Evolutionary conservation across 2,888 invertebrate genomes (phyloP).

Genomic region (Sturmia bella): DNA sequence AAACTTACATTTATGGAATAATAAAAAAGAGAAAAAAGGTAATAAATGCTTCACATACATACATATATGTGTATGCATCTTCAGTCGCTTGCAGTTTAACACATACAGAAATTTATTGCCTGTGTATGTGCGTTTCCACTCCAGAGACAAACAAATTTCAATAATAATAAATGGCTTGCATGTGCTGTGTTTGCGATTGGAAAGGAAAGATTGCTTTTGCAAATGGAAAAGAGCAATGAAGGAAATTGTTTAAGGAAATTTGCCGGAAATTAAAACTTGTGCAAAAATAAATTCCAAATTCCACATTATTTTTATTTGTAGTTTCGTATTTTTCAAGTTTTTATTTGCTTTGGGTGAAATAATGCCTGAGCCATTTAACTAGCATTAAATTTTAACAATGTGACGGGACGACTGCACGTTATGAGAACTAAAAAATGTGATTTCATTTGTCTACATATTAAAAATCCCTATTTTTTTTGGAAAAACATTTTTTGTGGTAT

Average conservation of each 20-base stretch:
- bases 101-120: background rate
- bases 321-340: background rate
- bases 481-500: too few relatives aligned
- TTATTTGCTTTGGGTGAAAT: background rate
- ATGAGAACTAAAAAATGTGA: too few relatives aligned
- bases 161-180: constrained; percentile 57
- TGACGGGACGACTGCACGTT: background rate
- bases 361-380: background rate
- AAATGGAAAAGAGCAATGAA: constrained; percentile 54
- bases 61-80: constrained; percentile 29
- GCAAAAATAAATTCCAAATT: constrained; percentile 69
- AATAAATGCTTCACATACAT: constrained; percentile 55
- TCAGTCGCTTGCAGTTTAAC: background rate
- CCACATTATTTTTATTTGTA: constrained; percentile 32
- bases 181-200: background rate
- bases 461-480: too few relatives aligned
- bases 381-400: background rate
- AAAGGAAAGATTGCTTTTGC: background rate
- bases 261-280: constrained; percentile 74
- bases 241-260: constrained; percentile 74
- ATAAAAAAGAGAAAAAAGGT: constrained; percentile 27
- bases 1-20: constrained; percentile 49
- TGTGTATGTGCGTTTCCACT: background rate
- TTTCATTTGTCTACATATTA: too few relatives aligned
- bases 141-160: constrained; percentile 13